A percentile compares a stretch with the other conserved stretches of the same genome.
These are phyloP conservation scores for Diceros bicornis DNA, from an alignment of 2,797 vertebrate genomes.

Conservation along the genomic window DNA sequence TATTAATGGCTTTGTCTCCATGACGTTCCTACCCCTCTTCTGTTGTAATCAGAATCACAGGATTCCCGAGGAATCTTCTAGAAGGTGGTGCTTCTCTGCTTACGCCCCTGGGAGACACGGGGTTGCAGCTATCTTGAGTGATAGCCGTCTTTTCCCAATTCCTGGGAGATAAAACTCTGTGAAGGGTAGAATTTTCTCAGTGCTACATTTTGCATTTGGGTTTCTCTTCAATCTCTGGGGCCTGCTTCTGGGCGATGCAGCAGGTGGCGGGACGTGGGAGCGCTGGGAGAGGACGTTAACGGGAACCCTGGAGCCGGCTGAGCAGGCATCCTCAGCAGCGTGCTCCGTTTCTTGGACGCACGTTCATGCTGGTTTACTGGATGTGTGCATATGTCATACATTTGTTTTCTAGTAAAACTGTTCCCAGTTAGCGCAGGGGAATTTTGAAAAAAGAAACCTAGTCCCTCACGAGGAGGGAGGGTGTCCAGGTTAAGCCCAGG, in stretches of 20 bases:
- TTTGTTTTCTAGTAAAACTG: accelerated
- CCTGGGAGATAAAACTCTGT: not conserved
- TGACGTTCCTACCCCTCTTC: too few relatives aligned
- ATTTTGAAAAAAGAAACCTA: not conserved
- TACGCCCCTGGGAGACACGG: accelerated
- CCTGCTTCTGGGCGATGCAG: accelerated
- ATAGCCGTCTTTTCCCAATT: accelerated
- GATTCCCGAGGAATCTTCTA: not conserved
- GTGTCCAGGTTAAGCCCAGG: accelerated
- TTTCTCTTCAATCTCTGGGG: accelerated
- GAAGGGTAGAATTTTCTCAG: not conserved
- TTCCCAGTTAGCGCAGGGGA: not conserved
- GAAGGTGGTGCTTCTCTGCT: not conserved
- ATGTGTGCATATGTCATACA: accelerated
- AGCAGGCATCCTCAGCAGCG: accelerated
- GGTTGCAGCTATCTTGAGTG: not conserved
- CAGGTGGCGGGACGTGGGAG: accelerated
- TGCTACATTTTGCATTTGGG: accelerated
- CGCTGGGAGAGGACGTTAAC: accelerated
- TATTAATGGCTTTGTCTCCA: not conserved
- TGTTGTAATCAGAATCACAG: not conserved
- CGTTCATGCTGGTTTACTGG: accelerated
- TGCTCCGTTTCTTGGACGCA: accelerated
- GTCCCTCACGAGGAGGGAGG: accelerated
- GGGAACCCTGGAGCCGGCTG: accelerated